phyloP scores from a whole-genome alignment of 2,113 vertebrate genomes.

The Paralichthys olivaceus region DNA sequence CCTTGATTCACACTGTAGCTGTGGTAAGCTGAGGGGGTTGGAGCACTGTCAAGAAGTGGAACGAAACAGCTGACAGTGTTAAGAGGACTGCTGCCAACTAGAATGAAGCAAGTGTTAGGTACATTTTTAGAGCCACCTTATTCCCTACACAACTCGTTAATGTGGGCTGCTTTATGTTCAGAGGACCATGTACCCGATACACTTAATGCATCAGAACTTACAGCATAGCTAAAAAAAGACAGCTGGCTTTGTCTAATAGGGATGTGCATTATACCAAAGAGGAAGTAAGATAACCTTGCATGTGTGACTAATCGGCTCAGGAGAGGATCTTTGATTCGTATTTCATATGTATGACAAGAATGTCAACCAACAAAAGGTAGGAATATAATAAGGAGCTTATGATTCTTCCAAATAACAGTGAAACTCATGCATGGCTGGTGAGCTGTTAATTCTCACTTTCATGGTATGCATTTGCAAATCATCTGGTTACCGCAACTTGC shows the following conservation, averaged over 20 bases:
- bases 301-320: slow-evolving; percentile 32
- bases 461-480: not conserved
- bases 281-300: slow-evolving; percentile 13
- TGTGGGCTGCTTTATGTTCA: slow-evolving; percentile 28
- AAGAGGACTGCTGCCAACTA: slow-evolving; percentile 51
- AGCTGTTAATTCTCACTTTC: not conserved
- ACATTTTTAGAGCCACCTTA: slow-evolving; percentile 44
- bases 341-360: slow-evolving; percentile 10
- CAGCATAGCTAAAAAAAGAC: slow-evolving; percentile 14
- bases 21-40: slow-evolving; percentile 39
- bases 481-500: not conserved
- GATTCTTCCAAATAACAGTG: not conserved
- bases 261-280: not conserved
- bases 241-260: slow-evolving; percentile 11
- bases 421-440: not conserved
- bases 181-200: slow-evolving; percentile 10
- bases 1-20: slow-evolving; percentile 28
- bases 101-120: slow-evolving; percentile 35
- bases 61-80: slow-evolving; percentile 59
- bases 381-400: not conserved
- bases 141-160: slow-evolving; percentile 52
- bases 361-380: not conserved
- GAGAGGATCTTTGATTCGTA: slow-evolving; percentile 17
- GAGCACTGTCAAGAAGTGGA: slow-evolving; percentile 59
- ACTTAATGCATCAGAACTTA: slow-evolving; percentile 4